phyloP scores from a whole-genome alignment of 2,113 vertebrate genomes.

The Illadopsis cleaveri region DNA sequence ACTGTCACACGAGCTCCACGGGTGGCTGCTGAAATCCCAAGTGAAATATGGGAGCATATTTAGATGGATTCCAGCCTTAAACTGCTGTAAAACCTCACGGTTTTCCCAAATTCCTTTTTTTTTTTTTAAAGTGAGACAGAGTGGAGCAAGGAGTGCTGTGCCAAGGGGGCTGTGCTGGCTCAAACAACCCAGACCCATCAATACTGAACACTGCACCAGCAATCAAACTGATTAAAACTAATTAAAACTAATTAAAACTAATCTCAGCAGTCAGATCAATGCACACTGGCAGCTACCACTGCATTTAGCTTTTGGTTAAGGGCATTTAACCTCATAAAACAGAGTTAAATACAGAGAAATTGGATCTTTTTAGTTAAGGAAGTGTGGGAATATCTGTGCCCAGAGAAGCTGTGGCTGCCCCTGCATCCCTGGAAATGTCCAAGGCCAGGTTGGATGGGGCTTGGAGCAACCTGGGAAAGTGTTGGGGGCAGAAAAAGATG shows the following conservation, averaged over 20 bases:
- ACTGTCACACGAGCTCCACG: not conserved
- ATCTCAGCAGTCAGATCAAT: not conserved
- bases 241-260: not conserved
- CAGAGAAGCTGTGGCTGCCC: not conserved
- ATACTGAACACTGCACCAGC: not conserved
- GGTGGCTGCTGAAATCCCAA: not conserved
- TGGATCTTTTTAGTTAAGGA: not conserved
- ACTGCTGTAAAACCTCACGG: fast-evolving
- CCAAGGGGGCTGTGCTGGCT: not conserved
- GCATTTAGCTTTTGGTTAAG: not conserved
- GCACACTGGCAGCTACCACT: not conserved
- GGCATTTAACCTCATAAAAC: not conserved
- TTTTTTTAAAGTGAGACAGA: not conserved
- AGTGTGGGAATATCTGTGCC: too few relatives aligned
- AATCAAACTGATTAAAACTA: not conserved
- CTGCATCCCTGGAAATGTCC: not conserved
- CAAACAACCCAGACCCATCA: not conserved
- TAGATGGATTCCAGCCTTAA: not conserved
- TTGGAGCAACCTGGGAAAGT: not conserved
- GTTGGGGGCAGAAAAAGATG: not conserved
- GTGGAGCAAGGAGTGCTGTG: fast-evolving
- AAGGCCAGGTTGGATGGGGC: not conserved
- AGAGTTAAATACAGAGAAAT: not conserved
- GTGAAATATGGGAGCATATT: fast-evolving
- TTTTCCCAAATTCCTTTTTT: not conserved